A percentile compares a stretch with the other conserved stretches of the same genome.
Conservation (phyloP, 2,113 vertebrate species). For the Neogobius melanostomus region DNA sequence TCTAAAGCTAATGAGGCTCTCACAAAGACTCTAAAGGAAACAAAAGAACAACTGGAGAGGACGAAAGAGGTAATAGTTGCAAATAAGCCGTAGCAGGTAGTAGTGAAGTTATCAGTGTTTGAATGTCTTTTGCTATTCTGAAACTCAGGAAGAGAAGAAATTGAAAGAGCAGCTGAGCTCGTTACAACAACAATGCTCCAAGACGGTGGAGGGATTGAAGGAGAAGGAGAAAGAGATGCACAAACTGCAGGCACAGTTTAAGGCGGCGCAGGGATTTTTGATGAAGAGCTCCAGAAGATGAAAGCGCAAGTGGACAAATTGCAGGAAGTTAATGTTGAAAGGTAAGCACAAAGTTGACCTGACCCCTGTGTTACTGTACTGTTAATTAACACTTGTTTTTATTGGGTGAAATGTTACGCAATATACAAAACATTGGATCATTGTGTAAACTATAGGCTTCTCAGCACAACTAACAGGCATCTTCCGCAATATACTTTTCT, state of each 20-base stretch:
- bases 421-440: not conserved
- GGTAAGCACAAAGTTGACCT: slow-evolving; percentile 30
- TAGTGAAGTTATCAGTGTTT: not conserved
- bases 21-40: slow-evolving; percentile 80
- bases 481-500: not conserved
- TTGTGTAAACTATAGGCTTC: not conserved
- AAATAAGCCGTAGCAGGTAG: not conserved
- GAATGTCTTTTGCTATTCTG: slow-evolving; percentile 11
- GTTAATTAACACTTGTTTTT: not conserved
- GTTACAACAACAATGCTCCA: slow-evolving; percentile 75
- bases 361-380: not conserved
- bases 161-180: slow-evolving; percentile 79
- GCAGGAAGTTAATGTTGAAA: slow-evolving; percentile 68
- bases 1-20: slow-evolving; percentile 79
- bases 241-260: slow-evolving; percentile 82
- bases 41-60: slow-evolving; percentile 83
- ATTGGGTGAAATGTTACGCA: too few species aligned
- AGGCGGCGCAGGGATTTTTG: slow-evolving; percentile 79
- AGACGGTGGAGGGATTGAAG: slow-evolving; percentile 79
- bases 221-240: slow-evolving; percentile 83
- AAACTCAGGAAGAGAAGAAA: slow-evolving; percentile 80
- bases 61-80: slow-evolving; percentile 80
- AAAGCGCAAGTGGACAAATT: slow-evolving; percentile 80
- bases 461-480: not conserved
- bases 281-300: slow-evolving; percentile 82